phyloP scores from a whole-genome alignment of 2,797 vertebrate species.

The Tapirus indicus region DNA sequence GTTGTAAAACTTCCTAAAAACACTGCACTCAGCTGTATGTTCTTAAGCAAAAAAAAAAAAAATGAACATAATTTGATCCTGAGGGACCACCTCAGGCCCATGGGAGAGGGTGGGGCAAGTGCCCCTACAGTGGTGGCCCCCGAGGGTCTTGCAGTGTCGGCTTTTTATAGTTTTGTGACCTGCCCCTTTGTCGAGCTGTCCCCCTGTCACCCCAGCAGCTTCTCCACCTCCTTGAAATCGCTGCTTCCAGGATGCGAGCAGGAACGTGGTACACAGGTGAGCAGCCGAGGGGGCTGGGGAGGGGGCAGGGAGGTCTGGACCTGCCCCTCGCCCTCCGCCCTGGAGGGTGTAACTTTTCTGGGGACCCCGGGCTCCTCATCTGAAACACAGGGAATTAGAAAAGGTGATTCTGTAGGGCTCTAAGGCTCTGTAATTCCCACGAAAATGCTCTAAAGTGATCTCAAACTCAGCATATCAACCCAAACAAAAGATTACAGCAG shows the following conservation, averaged over 20 bases:
- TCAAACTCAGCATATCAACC: neutral
- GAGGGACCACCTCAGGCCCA: neutral
- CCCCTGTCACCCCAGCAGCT: neutral
- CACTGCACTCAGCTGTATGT: neutral
- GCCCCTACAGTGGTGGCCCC: accelerated
- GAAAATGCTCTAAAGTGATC: neutral
- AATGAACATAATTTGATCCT: neutral
- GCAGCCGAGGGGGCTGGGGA: accelerated
- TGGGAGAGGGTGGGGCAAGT: neutral
- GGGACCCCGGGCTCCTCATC: accelerated
- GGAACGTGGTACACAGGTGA: accelerated
- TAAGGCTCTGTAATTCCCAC: neutral
- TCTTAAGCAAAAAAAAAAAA: neutral
- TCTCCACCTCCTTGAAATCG: neutral
- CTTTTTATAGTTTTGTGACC: neutral
- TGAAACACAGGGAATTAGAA: neutral
- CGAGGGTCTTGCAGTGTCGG: accelerated
- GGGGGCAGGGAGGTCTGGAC: neutral
- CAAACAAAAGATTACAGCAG: neutral
- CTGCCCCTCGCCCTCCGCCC: accelerated
- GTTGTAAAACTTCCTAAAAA: neutral
- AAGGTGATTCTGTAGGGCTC: neutral
- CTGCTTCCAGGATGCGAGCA: neutral
- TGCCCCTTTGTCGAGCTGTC: neutral
- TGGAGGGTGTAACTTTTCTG: neutral